phyloP scores from a whole-genome alignment of 2,888 invertebrate species.

The Ptychoptera contaminata region DNA sequence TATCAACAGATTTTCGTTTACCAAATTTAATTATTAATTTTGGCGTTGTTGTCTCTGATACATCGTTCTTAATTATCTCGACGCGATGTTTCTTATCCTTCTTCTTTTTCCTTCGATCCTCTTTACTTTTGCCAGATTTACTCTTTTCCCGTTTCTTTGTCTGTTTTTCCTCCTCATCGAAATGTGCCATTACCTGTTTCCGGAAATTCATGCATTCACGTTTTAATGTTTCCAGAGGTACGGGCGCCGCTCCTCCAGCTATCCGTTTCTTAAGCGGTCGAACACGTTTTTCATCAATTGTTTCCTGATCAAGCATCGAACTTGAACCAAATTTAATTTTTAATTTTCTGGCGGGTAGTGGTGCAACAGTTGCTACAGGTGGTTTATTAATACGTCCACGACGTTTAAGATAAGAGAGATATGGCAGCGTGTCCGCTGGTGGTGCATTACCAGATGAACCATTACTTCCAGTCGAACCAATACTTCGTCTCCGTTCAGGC shows the following conservation, averaged over 20 bases:
- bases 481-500: slow-evolving; percentile 34
- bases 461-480: slow-evolving; percentile 30
- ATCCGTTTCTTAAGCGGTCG: slow-evolving; percentile 73
- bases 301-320: slow-evolving; percentile 23
- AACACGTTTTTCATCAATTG: slow-evolving; percentile 22
- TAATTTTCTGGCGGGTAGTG: slow-evolving; percentile 44
- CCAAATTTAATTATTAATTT: slow-evolving; percentile 61
- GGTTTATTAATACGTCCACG: slow-evolving; percentile 23
- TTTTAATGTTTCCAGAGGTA: slow-evolving; percentile 56
- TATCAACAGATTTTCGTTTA: slow-evolving; percentile 25
- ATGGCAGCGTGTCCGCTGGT: not conserved
- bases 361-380: slow-evolving; percentile 18
- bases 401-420: slow-evolving; percentile 17
- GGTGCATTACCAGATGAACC: slow-evolving; percentile 9
- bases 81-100: slow-evolving; percentile 36
- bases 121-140: not conserved
- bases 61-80: slow-evolving; percentile 21
- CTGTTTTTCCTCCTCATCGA: slow-evolving; percentile 46
- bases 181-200: slow-evolving; percentile 68
- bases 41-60: slow-evolving; percentile 38
- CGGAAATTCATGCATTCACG: slow-evolving; percentile 80
- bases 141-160: slow-evolving; percentile 26
- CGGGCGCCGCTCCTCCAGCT: slow-evolving; percentile 43
- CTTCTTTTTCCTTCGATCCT: slow-evolving; percentile 37
- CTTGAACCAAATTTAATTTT: slow-evolving; percentile 60